phyloP scores from a whole-genome alignment of 2,113 vertebrate species.

The Ophiodon elongatus region DNA sequence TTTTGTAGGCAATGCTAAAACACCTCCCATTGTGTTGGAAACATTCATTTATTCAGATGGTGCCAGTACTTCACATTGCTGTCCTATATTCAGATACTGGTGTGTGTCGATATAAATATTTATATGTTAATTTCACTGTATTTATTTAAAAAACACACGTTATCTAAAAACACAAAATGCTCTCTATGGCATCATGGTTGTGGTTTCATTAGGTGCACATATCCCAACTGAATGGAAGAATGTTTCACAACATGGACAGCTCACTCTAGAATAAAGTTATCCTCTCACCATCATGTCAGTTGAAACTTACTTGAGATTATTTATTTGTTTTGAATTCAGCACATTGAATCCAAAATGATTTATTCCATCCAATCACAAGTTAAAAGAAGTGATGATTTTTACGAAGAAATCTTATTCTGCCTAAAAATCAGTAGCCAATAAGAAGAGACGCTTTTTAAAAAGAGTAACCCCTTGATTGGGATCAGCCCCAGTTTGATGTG shows the following conservation, averaged over 20 bases:
- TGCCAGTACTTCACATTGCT: background rate
- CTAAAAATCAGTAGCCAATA: background rate
- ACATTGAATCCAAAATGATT: background rate
- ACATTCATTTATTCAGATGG: conserved; percentile 2
- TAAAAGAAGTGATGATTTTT: background rate
- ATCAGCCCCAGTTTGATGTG: background rate
- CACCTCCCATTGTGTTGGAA: background rate
- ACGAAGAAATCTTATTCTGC: background rate
- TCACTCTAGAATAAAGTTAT: background rate
- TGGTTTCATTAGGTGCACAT: background rate
- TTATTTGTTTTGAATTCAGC: background rate
- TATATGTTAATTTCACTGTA: background rate
- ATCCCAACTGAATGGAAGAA: background rate
- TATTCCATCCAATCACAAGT: background rate
- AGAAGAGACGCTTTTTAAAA: background rate
- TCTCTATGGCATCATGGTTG: background rate
- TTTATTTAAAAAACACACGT: background rate
- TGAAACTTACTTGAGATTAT: background rate
- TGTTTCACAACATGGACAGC: background rate
- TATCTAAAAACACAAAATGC: background rate
- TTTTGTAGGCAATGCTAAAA: background rate
- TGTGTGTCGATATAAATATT: background rate
- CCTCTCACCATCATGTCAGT: background rate
- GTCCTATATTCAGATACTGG: conserved; percentile 1
- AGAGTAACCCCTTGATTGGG: background rate